A percentile compares a stretch with the other conserved stretches of the same genome.
phyloP scores from a whole-genome alignment of 2,797 vertebrate species.

The Urocyon cinereoargenteus region DNA sequence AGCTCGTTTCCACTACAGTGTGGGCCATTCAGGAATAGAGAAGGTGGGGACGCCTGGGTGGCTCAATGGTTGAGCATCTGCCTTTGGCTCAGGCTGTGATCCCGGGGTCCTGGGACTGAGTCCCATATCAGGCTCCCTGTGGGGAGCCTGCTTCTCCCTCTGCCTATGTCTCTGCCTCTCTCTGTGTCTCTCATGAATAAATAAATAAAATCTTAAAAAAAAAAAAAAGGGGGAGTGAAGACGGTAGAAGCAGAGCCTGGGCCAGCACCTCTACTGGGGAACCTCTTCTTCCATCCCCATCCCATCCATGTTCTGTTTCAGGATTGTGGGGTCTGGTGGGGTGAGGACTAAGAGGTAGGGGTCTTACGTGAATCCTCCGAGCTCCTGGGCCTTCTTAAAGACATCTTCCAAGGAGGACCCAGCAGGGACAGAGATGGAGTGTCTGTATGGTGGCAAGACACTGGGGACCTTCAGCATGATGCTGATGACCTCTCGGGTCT shows the following conservation, averaged over 20 bases:
- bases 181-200: no score
- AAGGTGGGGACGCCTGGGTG: background rate
- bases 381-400: conserved; percentile 80
- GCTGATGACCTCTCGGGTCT: background rate
- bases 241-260: background rate
- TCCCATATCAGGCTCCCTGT: no score
- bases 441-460: conserved; percentile 75
- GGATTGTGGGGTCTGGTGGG: background rate
- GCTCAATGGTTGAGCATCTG: no score
- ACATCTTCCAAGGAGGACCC: conserved; percentile 90
- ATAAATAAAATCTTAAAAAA: no score
- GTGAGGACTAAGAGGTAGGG: background rate
- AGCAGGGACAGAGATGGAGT: conserved; percentile 72
- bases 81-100: no score
- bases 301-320: background rate
- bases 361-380: conserved; percentile 85
- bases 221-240: no score
- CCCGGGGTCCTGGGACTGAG: no score
- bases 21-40: background rate
- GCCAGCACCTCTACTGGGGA: background rate
- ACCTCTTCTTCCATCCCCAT: background rate
- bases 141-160: no score
- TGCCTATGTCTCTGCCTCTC: no score
- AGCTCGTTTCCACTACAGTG: background rate
- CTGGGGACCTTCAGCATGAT: conserved; percentile 86